Conservation (phyloP, 2,113 vertebrate genomes). For the Urocitellus parryii region DNA sequence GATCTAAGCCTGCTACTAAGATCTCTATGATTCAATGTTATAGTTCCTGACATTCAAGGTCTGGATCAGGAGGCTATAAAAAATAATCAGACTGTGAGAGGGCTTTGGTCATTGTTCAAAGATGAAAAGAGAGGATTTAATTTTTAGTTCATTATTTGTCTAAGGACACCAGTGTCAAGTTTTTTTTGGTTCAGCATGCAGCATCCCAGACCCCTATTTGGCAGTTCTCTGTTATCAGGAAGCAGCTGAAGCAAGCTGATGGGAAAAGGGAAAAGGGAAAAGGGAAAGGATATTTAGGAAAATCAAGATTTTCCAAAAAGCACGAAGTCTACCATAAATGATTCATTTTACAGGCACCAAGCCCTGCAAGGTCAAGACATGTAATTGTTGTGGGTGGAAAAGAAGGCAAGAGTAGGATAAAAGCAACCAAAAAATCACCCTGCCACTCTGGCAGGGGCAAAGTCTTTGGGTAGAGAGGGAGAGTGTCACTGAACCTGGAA, state of each 20-base stretch:
- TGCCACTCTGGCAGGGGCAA: background rate
- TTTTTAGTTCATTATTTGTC: background rate
- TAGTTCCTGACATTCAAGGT: background rate
- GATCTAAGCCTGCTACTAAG: background rate
- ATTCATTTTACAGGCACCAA: background rate
- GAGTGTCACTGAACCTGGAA: background rate
- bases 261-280: background rate
- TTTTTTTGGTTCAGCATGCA: no score
- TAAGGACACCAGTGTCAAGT: background rate
- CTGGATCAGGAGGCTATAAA: background rate
- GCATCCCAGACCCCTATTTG: background rate
- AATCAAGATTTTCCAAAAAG: background rate
- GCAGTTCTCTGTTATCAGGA: background rate
- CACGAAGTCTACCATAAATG: background rate
- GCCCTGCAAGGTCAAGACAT: background rate
- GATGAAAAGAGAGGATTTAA: background rate
- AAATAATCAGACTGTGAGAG: background rate
- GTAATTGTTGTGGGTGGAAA: background rate
- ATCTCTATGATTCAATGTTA: background rate
- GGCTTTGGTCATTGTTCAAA: background rate
- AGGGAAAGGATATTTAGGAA: background rate
- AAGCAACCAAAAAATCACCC: background rate
- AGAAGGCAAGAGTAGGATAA: background rate
- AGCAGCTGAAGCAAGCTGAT: background rate
- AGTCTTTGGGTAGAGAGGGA: no score